A percentile compares a stretch with the other conserved stretches of the same genome.
Conservation (phyloP, 35 echinoderm and acorn worm species). For the Anneissia japonica region DNA sequence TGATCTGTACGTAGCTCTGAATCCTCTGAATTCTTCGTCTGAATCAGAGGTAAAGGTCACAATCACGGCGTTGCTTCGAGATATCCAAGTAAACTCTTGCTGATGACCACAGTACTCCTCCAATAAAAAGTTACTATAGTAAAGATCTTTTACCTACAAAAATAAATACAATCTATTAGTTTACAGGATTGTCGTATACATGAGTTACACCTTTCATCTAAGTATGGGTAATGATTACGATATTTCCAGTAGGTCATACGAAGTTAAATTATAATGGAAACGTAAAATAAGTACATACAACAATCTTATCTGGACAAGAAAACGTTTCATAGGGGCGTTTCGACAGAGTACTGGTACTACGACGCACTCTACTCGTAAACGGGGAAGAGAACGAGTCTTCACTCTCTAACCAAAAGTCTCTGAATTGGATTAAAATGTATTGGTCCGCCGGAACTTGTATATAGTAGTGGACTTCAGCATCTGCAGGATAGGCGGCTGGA, state of each 20-base stretch:
- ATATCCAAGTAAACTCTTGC: constrained; percentile 44
- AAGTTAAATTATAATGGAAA: no score
- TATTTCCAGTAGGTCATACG: no score
- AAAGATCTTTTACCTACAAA: constrained; percentile 37
- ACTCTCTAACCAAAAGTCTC: constrained; percentile 48
- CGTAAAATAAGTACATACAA: not conserved
- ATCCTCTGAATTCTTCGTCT: constrained; percentile 43
- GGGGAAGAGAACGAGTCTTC: constrained; percentile 20
- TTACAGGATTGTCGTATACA: no score
- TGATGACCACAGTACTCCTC: constrained; percentile 41
- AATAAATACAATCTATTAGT: no score
- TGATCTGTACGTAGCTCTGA: constrained; percentile 44
- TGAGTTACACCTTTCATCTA: no score
- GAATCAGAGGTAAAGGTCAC: constrained; percentile 29
- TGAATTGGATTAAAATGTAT: constrained; percentile 40
- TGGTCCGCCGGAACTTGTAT: constrained; percentile 24
- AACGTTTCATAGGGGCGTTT: not conserved
- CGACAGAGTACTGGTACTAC: not conserved
- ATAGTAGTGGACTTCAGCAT: constrained; percentile 16
- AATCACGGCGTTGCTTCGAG: constrained; percentile 41
- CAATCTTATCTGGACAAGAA: not conserved
- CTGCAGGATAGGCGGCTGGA: constrained; percentile 21
- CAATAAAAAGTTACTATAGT: not conserved
- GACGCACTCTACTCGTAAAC: not conserved
- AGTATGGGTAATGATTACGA: no score